Conservation (phyloP, 2,113 vertebrate species). For the Geococcyx californianus region DNA sequence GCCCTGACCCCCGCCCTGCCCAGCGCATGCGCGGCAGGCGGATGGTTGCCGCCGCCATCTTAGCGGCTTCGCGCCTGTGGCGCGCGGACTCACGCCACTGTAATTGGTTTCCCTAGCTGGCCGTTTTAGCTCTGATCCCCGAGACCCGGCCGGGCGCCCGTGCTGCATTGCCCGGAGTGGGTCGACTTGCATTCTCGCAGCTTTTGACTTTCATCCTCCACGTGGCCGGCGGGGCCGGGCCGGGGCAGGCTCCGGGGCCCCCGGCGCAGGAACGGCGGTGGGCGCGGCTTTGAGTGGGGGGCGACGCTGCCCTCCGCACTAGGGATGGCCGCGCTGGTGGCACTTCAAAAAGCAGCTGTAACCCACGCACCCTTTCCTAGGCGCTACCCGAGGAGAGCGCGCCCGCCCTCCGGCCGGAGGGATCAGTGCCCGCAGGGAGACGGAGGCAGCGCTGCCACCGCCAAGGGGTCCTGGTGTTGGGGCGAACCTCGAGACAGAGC, state of each 20-base stretch:
- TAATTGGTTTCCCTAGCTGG: not conserved
- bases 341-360: not conserved
- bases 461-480: too few relatives aligned
- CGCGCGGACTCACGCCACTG: fast-evolving
- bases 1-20: fast-evolving
- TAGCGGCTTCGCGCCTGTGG: not conserved
- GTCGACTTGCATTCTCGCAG: fast-evolving
- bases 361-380: too few relatives aligned
- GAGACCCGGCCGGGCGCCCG: fast-evolving
- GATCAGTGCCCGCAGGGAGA: too few relatives aligned
- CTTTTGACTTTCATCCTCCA: not conserved
- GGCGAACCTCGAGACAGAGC: too few relatives aligned
- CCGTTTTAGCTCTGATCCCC: not conserved
- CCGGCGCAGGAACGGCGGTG: too few relatives aligned
- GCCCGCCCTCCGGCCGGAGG: too few relatives aligned
- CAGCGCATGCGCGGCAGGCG: not conserved
- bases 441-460: too few relatives aligned
- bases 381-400: too few relatives aligned
- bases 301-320: not conserved
- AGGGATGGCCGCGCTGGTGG: not conserved
- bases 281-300: not conserved
- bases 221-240: too few relatives aligned
- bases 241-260: too few relatives aligned
- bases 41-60: not conserved
- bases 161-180: not conserved